These are phyloP conservation scores for Acyrthosiphon pisum DNA, from an alignment of 1,140 invertebrate species.

Conservation along the genomic window DNA sequence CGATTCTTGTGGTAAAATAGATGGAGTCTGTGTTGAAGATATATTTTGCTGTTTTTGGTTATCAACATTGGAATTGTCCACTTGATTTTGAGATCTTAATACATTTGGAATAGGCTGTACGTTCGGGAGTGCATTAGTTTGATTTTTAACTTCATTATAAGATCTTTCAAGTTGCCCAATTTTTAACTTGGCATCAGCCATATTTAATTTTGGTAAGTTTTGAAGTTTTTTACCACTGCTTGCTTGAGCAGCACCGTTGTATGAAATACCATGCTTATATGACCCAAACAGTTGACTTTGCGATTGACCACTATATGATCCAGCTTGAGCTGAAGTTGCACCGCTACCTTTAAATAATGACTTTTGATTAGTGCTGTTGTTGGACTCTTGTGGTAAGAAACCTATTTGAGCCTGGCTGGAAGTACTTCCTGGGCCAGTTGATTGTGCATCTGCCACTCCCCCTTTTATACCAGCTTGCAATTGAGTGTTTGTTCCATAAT, in stretches of 20 bases:
- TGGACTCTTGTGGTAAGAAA: constrained; percentile 75
- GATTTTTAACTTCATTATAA: not conserved
- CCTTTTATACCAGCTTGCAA: constrained; percentile 79
- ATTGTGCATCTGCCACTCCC: constrained; percentile 83
- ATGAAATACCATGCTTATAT: constrained; percentile 78
- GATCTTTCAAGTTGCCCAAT: not conserved
- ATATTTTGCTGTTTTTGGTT: not conserved
- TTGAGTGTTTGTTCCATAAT: constrained; percentile 78
- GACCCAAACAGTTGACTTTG: constrained; percentile 81
- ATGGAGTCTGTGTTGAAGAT: not conserved
- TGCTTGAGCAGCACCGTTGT: constrained; percentile 81
- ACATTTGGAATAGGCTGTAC: not conserved
- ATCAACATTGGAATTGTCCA: not conserved
- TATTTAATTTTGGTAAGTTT: constrained; percentile 60
- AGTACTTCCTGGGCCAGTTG: constrained; percentile 80
- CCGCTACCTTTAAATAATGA: constrained; percentile 76
- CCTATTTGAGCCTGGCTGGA: constrained; percentile 86
- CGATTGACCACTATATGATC: constrained; percentile 75
- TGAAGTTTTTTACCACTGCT: constrained; percentile 69
- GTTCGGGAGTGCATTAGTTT: not conserved
- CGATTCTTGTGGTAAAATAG: constrained; percentile 56
- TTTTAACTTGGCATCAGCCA: constrained; percentile 61
- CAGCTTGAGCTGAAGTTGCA: constrained; percentile 77
- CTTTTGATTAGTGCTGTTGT: constrained; percentile 63
- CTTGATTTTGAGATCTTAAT: not conserved